Conservation (phyloP, 2,797 vertebrate species). For the Muscicapa striata region DNA sequence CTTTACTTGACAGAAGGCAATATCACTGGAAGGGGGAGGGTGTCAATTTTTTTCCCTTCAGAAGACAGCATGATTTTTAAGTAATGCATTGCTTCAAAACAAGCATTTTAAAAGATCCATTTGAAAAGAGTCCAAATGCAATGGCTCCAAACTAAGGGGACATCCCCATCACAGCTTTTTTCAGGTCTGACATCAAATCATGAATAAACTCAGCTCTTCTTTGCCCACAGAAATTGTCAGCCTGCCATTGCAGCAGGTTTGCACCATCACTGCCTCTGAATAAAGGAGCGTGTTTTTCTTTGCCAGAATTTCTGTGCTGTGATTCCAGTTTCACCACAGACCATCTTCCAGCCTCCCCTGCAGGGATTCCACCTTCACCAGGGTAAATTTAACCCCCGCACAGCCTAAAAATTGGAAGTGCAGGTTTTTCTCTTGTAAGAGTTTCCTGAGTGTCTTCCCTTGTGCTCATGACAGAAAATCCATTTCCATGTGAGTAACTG, state of each 20-base stretch:
- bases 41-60: too few relatives aligned
- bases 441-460: not conserved
- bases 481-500: not conserved
- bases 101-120: not conserved
- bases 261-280: not conserved
- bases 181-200: not conserved
- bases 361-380: not conserved
- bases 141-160: not conserved
- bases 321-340: not conserved
- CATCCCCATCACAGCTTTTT: not conserved
- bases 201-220: not conserved
- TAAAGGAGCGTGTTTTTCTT: not conserved
- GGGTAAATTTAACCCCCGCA: not conserved
- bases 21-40: fast-evolving
- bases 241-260: not conserved
- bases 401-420: not conserved
- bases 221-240: not conserved
- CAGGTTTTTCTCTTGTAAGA: not conserved
- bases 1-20: not conserved
- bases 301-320: not conserved
- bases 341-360: not conserved
- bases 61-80: not conserved
- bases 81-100: not conserved
- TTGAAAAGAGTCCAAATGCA: not conserved
- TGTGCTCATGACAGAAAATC: not conserved